Evolutionary conservation across 2,888 invertebrate species (phyloP).

Genomic region (Metallyticus violacea): DNA sequence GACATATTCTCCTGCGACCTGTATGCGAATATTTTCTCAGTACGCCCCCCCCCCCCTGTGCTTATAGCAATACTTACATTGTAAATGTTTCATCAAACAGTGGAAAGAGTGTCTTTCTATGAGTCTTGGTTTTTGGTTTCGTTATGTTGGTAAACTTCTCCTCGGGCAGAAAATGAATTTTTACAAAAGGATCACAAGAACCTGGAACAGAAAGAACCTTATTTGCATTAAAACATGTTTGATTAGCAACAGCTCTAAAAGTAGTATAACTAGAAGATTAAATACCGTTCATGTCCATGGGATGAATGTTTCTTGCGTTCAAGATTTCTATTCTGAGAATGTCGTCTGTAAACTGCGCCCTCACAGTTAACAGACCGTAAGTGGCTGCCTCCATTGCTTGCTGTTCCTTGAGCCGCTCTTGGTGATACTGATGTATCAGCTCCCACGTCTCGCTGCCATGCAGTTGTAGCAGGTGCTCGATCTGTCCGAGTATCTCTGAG

Average conservation of each 20-base stretch:
- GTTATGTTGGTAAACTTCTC: constrained; percentile 73
- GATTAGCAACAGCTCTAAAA: no score
- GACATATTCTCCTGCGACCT: neutral
- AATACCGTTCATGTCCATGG: constrained; percentile 86
- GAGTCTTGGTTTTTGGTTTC: constrained; percentile 84
- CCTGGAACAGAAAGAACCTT: constrained; percentile 56
- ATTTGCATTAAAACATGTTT: no score
- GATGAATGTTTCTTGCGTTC: constrained; percentile 81
- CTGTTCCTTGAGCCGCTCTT: constrained; percentile 63
- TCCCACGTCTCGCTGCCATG: constrained; percentile 86
- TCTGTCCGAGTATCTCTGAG: constrained; percentile 45
- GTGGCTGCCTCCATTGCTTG: constrained; percentile 59
- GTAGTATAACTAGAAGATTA: no score
- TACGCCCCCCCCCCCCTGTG: no score
- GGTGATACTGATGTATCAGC: constrained; percentile 78
- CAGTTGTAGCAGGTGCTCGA: constrained; percentile 68
- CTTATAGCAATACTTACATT: constrained; percentile 71
- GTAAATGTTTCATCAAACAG: constrained; percentile 92
- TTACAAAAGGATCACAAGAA: constrained; percentile 89
- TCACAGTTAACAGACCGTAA: constrained; percentile 76
- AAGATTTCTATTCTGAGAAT: constrained; percentile 78
- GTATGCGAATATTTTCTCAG: neutral
- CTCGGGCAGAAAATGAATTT: constrained; percentile 80
- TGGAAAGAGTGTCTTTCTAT: constrained; percentile 90
- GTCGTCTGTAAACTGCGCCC: constrained; percentile 68